Conservation (phyloP, 1,140 invertebrate species). For the Drosophila willistoni region DNA sequence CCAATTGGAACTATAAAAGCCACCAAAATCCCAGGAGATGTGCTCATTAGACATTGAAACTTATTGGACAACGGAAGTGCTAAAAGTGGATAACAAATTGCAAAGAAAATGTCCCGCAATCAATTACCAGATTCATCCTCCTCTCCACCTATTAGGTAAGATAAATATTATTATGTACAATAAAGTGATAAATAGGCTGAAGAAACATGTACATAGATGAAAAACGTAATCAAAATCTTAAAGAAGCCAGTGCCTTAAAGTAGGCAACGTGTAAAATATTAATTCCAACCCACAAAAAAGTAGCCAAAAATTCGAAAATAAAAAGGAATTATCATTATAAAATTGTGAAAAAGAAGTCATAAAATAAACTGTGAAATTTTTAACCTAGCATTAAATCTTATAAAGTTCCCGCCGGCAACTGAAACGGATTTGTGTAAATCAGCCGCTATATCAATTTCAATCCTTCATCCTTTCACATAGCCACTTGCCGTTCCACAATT, state of each 20-base stretch:
- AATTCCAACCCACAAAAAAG: too few species aligned
- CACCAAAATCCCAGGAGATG: constrained; percentile 65
- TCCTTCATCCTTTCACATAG: constrained; percentile 35
- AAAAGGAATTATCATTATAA: background rate
- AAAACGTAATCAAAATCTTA: background rate
- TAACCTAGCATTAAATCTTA: too few species aligned
- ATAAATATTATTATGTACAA: background rate
- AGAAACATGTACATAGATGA: background rate
- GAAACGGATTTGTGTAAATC: background rate
- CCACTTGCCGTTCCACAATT: constrained; percentile 79
- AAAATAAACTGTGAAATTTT: too few species aligned
- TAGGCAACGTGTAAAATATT: background rate
- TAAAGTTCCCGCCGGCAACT: constrained; percentile 31
- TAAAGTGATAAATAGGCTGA: background rate
- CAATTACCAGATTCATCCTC: constrained; percentile 85
- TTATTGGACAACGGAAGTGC: constrained; percentile 61
- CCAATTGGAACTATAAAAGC: constrained; percentile 80
- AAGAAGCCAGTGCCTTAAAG: background rate
- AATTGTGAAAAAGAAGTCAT: background rate
- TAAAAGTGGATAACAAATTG: background rate
- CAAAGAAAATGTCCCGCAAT: constrained; percentile 73
- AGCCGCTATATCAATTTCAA: background rate
- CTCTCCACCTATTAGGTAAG: constrained; percentile 84
- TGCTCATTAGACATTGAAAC: constrained; percentile 61
- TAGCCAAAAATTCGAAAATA: background rate